Base-by-base conservation (phyloP, 1,140 invertebrate species). In the Samia ricini region DNA sequence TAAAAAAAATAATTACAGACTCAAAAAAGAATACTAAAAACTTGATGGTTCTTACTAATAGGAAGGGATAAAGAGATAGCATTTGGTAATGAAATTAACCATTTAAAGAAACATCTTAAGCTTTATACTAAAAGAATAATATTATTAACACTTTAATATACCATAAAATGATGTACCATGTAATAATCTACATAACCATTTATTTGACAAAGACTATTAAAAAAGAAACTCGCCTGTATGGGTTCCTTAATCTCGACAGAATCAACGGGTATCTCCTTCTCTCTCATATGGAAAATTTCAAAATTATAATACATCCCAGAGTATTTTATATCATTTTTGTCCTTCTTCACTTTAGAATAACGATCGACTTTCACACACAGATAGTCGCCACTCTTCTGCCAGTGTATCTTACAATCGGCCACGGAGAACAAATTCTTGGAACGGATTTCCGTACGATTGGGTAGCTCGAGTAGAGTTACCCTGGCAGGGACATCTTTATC, bases 331-430 rank as follows among this genome's bases (percentile, higher is more conserved):
- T 98, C 95, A 69, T 93, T 93, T 91, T 94, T 98, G 89, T 95
- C 98, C 92, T 95, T 98, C 91, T 95, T 95, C n/a, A 95, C 93
- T 91, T 99, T 99, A 3, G 96, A 95, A 86, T 99, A 99, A 62
- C 99, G 94, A 89, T 99, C 98, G 0, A 99, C 98, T 92, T 99
- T 99, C 0, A 99, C 98, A 82, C 98, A 99, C 15, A 99, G 91
- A 86, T 98, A 99, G 81, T 99, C 98, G 6, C 99, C 99, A 61
- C 95, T 97, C 86, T 99, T 99, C 90, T 99, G 99, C 99, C 99
- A 99, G 85, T 98, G 98, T 81, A 99, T 98, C 79, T 98, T 98
- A 90, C 98, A 99, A 74, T 99, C 98, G 8, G 98, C 97, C 0
- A 99, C 99, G 74, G 97, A 99, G 92, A 99, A 99, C 24, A 99